These are phyloP conservation scores for Paracanthobrama guichenoti DNA, from an alignment of 2,113 vertebrate species.

Conservation along the genomic window DNA sequence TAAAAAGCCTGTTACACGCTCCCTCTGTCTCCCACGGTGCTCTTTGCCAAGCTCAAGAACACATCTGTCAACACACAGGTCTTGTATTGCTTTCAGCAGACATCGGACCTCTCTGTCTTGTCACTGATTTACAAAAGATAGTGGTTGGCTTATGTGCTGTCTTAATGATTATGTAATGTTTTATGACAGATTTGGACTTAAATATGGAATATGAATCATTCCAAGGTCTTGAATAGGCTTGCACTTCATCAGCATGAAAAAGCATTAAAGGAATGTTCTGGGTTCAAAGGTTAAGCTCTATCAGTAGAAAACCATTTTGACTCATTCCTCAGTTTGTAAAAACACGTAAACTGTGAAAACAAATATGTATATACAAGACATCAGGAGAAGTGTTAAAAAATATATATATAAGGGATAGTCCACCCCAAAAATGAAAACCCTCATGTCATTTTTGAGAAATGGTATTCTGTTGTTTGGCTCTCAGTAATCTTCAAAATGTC, in stretches of 20 bases:
- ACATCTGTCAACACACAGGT: background rate
- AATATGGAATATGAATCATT: background rate
- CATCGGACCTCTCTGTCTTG: background rate
- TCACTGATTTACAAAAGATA: slow-evolving; percentile 13
- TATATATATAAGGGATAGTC: background rate
- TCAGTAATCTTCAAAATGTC: background rate
- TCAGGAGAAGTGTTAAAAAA: background rate
- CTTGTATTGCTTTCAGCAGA: background rate
- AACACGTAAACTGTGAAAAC: background rate
- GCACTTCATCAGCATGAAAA: background rate
- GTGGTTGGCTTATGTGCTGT: background rate
- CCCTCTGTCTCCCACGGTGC: background rate
- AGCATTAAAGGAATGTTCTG: background rate
- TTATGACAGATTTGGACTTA: background rate
- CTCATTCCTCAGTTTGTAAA: background rate
- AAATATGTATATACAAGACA: background rate
- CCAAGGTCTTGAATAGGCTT: background rate
- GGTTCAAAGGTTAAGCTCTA: background rate
- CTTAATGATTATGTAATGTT: background rate
- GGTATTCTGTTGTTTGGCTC: background rate
- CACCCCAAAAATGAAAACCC: background rate
- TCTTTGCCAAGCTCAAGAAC: background rate
- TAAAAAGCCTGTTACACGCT: background rate
- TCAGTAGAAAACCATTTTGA: background rate
- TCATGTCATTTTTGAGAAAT: background rate